Evolutionary conservation across 2,113 vertebrate species (phyloP).

Genomic region (Nansenia antarctica): DNA sequence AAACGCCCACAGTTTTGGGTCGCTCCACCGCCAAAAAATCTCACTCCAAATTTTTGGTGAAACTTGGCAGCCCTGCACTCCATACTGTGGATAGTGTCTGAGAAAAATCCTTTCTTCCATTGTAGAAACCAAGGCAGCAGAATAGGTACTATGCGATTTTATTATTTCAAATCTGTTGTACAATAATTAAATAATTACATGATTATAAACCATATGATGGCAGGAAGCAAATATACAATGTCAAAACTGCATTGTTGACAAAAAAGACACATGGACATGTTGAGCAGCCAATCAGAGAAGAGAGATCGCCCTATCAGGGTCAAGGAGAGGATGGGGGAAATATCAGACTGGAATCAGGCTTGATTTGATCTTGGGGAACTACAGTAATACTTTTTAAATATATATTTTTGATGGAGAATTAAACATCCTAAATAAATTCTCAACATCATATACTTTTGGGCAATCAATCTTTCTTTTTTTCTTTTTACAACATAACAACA

Average conservation of each 20-base stretch:
- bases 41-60: no score
- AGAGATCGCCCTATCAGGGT: slow-evolving; percentile 11
- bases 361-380: no score
- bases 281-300: slow-evolving; percentile 14
- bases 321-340: no score
- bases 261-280: slow-evolving; percentile 36
- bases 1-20: no score
- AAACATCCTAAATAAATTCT: slow-evolving; percentile 43
- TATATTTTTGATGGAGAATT: slow-evolving; percentile 17
- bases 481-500: slow-evolving; percentile 1
- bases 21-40: no score
- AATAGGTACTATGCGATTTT: slow-evolving; percentile 42
- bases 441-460: slow-evolving; percentile 21
- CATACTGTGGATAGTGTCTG: no score
- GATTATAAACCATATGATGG: slow-evolving; percentile 55
- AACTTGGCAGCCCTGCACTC: no score
- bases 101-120: no score
- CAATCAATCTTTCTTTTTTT: not conserved
- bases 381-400: no score
- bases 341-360: no score
- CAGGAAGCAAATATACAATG: slow-evolving; percentile 55
- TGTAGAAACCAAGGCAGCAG: not conserved
- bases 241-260: slow-evolving; percentile 70
- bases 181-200: slow-evolving; percentile 67
- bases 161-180: slow-evolving; percentile 69